Evolutionary conservation across 2,888 invertebrate species (phyloP).

Genomic region (Eupithecia centaureata): DNA sequence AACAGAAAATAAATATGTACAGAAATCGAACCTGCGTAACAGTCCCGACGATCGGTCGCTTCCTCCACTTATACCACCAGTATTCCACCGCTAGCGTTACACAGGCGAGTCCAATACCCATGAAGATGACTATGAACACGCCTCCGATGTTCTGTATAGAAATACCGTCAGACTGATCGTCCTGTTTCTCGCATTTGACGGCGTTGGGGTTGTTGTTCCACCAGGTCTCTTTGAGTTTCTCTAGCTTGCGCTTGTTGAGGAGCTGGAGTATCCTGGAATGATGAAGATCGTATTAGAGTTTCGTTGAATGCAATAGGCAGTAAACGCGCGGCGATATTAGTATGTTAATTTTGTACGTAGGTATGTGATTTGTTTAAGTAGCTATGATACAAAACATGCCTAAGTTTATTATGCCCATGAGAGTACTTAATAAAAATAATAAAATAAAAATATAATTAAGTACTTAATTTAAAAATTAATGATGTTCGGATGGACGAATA

Average conservation of each 20-base stretch:
- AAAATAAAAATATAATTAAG: no score
- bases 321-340: no score
- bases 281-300: not conserved
- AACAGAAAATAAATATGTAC: not conserved
- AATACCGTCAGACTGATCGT: constrained; percentile 98
- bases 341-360: no score
- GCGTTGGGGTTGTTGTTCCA: constrained; percentile 95
- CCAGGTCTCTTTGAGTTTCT: constrained; percentile 98
- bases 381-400: no score
- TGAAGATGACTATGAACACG: constrained; percentile 98
- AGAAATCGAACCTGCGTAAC: constrained; percentile 75
- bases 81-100: constrained; percentile 96
- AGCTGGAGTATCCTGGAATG: constrained; percentile 92
- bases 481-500: no score
- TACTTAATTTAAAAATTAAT: no score
- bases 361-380: no score
- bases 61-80: constrained; percentile 94
- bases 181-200: constrained; percentile 92
- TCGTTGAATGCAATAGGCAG: not conserved
- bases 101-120: constrained; percentile 96
- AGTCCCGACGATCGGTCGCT: constrained; percentile 84
- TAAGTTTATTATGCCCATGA: no score
- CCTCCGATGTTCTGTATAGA: constrained; percentile 99
- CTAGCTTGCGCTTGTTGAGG: constrained; percentile 95
- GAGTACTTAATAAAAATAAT: no score